Percentiles rank a stretch among this genome's conserved stretches.
phyloP scores from a whole-genome alignment of 1,140 invertebrate genomes.

The Hermatobates lingyangjiaoensis region DNA sequence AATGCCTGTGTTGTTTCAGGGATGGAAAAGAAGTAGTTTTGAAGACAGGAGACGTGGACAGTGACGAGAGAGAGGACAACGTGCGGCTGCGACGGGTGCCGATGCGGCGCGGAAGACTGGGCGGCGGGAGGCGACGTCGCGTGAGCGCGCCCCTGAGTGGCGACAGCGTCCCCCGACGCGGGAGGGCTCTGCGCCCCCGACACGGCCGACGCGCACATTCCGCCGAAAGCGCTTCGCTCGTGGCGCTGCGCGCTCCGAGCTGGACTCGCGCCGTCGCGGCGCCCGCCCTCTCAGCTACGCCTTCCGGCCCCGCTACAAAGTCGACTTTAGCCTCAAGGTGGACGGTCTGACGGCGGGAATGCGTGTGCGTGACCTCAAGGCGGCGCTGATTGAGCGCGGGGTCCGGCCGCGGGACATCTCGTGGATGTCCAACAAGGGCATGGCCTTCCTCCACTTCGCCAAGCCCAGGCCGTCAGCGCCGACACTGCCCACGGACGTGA shows the following conservation, averaged over 20 bases:
- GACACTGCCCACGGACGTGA: too few species aligned
- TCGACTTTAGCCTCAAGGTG: conserved; percentile 36
- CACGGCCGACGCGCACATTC: neutral
- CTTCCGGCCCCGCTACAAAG: conserved; percentile 4
- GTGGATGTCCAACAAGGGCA: conserved; percentile 40
- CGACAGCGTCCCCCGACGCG: neutral
- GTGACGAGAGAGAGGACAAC: neutral
- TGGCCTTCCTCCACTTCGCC: conserved; percentile 43
- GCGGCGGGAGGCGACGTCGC: neutral
- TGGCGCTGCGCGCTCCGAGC: too few species aligned
- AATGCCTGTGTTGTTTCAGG: neutral
- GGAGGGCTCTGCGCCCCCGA: neutral
- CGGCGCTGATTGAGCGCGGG: conserved; percentile 35
- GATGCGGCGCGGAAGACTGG: neutral
- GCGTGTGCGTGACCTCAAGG: conserved; percentile 42
- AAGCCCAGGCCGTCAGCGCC: too few species aligned
- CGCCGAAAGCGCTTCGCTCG: neutral
- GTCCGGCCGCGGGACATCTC: conserved; percentile 42
- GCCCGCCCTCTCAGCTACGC: neutral
- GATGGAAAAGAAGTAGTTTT: neutral
- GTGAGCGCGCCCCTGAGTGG: neutral
- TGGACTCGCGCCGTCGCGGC: too few species aligned
- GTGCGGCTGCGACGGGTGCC: neutral
- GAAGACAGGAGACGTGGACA: neutral
- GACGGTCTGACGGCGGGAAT: conserved; percentile 36